Evolutionary conservation across 2,797 vertebrate genomes (phyloP), one percentile per base, ranked within the genome.

Genomic region (Pseudopleuronectes americanus): DNA sequence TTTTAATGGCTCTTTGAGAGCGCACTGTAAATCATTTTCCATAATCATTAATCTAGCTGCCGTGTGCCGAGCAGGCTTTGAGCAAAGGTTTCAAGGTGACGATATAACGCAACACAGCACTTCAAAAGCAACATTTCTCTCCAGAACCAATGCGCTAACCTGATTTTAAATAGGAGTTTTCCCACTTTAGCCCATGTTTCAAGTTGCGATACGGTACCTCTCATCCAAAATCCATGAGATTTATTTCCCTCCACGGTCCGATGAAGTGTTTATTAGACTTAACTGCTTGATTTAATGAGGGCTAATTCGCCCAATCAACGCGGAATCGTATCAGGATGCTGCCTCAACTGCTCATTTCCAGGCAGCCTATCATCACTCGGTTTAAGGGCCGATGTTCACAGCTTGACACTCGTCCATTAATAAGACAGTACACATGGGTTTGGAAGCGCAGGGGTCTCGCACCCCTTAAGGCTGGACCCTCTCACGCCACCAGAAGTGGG

Each of bases 401-500:
- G 87, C 77, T 69, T 86, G 84, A 84, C 86, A 83, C 77, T 68
- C 76, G 12, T 2, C 59, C 77, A 81, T 85, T 86, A 80, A 71
- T 79, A 72, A 74, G 53, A 76, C 57, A 71, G 48, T 58, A 61
- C 83, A 38, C 55, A 43, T 70, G 57, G 77, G 69, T 78, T 81
- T 79, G 56, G 66, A 48, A 6, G 76, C 69, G 64, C 55, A 28
- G 73, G 71, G 84, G 77, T 84, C 73, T 76, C 75, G 58, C 81
- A 55, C 70, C 65, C 67, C 72, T 86, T 63, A 79, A 79, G 75
- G 76, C 65, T 56, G 73, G 76, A 83, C 64, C 84, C 84, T 82
- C 88, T 92, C 90, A 92, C 89, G 83, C 89, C 90, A 90, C 88
- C 86, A 54, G 58, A 75, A 85, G 74, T 66, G 77, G 92, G 92